Percentiles rank a stretch among this genome's conserved stretches.
Evolutionary conservation across 92 coral and sea anemone species (phyloP).

Genomic region (Pocillopora grandis): DNA sequence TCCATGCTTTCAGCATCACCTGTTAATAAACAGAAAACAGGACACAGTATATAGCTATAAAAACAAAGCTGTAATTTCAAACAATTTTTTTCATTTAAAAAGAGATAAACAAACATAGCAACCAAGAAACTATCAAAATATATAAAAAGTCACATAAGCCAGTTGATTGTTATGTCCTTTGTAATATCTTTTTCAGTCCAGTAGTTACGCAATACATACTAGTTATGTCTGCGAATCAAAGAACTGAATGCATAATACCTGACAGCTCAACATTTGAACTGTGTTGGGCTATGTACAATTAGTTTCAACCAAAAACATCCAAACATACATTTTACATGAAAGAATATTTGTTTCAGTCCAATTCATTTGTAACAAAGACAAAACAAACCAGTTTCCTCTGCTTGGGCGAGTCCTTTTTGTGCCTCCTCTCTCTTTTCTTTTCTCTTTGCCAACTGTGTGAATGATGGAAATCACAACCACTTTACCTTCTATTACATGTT

Average conservation of each 20-base stretch:
- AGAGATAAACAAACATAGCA: neutral
- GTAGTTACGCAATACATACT: no score
- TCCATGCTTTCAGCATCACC: conserved; percentile 94
- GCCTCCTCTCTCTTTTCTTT: conserved; percentile 94
- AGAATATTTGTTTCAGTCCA: neutral
- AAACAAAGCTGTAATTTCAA: neutral
- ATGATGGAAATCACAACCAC: neutral
- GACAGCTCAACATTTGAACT: no score
- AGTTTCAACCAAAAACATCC: no score
- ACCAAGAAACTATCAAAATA: no score
- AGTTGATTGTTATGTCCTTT: no score
- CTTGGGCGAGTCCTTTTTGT: conserved; percentile 81
- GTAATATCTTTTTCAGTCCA: no score
- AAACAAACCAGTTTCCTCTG: conserved; percentile 84
- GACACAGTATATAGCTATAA: neutral
- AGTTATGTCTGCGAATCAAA: neutral
- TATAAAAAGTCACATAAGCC: no score
- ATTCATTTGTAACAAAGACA: neutral
- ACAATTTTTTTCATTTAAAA: neutral
- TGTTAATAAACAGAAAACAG: neutral
- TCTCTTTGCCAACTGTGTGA: conserved; percentile 87
- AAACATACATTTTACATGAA: neutral
- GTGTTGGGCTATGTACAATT: no score
- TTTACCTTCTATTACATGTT: neutral
- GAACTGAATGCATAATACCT: neutral